phyloP scores from a whole-genome alignment of 2,113 vertebrate species.

The Polypterus senegalus region DNA sequence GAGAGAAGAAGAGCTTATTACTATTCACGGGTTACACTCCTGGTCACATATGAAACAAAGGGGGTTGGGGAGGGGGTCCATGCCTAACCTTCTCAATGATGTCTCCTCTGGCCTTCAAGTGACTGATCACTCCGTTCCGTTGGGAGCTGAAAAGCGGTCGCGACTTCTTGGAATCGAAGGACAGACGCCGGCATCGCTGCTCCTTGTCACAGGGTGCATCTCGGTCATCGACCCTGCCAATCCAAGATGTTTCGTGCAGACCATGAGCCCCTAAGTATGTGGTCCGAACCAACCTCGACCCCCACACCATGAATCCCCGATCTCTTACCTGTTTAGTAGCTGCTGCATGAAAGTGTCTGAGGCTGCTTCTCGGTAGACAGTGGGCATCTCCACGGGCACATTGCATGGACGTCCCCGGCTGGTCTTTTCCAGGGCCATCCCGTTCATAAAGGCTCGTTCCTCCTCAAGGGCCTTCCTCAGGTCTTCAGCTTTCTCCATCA shows the following conservation, averaged over 20 bases:
- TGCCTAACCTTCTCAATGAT: constrained; percentile 28
- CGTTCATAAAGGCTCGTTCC: constrained; percentile 75
- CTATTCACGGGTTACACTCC: no score
- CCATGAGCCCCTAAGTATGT: neutral
- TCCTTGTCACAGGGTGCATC: constrained; percentile 52
- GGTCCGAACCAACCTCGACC: neutral
- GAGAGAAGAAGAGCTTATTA: neutral
- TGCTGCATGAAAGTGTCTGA: constrained; percentile 94
- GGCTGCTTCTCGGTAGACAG: constrained; percentile 73
- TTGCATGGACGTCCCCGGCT: constrained; percentile 52
- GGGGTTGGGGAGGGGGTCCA: constrained; percentile 26
- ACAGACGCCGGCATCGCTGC: constrained; percentile 59
- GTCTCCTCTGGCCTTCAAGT: constrained; percentile 54
- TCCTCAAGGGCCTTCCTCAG: constrained; percentile 82
- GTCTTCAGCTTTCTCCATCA: constrained; percentile 92
- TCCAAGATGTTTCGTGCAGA: no score
- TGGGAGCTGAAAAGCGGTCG: constrained; percentile 60
- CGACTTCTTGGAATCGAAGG: constrained; percentile 68
- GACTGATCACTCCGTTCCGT: constrained; percentile 58
- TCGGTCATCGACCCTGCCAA: constrained; percentile 77
- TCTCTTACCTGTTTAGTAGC: constrained; percentile 76
- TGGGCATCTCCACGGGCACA: constrained; percentile 61
- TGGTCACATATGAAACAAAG: neutral
- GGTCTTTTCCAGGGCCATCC: constrained; percentile 58
- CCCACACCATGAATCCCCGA: neutral